phyloP scores from a whole-genome alignment of 2,113 vertebrate genomes.

The Stigmatopora argus region DNA sequence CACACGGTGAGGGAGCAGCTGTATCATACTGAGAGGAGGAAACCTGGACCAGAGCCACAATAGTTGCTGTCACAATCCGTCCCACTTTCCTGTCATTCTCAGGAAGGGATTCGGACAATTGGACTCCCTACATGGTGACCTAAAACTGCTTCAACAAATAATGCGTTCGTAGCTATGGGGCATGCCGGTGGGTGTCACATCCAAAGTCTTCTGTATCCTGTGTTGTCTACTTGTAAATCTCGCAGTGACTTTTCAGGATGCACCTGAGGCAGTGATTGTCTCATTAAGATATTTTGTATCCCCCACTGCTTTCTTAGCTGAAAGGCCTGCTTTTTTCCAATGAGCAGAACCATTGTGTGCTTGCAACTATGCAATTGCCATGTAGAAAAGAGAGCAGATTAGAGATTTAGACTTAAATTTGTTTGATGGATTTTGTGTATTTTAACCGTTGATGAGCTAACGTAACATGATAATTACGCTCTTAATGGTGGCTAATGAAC shows the following conservation, averaged over 20 bases:
- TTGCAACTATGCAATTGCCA: neutral
- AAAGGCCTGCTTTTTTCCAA: neutral
- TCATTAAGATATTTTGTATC: neutral
- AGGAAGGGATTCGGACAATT: conserved; percentile 61
- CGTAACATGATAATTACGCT: neutral
- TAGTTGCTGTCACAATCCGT: conserved; percentile 60
- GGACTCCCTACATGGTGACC: conserved; percentile 56
- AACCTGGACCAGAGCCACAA: conserved; percentile 57
- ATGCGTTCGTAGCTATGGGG: conserved; percentile 39
- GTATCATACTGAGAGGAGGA: conserved; percentile 55
- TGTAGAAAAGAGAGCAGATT: neutral
- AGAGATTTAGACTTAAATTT: neutral
- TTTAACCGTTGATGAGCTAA: neutral
- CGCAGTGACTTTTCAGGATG: conserved; percentile 44
- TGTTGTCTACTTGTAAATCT: conserved; percentile 49
- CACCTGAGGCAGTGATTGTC: conserved; percentile 43
- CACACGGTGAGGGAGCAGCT: conserved; percentile 33
- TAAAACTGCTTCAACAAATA: conserved; percentile 51
- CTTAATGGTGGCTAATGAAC: neutral
- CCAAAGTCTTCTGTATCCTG: conserved; percentile 39
- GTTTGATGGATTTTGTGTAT: neutral
- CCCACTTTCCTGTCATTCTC: conserved; percentile 44
- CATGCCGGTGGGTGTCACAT: conserved; percentile 39
- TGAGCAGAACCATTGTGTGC: neutral
- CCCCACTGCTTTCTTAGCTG: conserved; percentile 8